A percentile compares a stretch with the other conserved stretches of the same genome.
Evolutionary conservation across 2,888 invertebrate species (phyloP).

Genomic region (Drosophila buzzatii): DNA sequence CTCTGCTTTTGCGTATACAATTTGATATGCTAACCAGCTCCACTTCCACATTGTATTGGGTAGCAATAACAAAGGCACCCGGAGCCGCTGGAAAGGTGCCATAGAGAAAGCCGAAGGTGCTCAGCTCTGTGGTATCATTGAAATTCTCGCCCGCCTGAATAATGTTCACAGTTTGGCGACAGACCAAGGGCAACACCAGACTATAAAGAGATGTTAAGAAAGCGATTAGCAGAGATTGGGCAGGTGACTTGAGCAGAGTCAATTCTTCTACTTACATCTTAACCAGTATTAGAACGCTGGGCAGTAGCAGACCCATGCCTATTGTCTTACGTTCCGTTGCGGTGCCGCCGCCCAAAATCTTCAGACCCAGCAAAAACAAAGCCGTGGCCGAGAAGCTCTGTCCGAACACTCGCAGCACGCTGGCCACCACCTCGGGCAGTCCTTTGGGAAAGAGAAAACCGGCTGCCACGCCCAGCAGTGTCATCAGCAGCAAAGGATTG

Average conservation of each 20-base stretch:
- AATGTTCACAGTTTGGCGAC: constrained; percentile 93
- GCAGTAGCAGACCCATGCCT: constrained; percentile 91
- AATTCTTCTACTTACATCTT: constrained; percentile 89
- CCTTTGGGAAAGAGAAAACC: constrained; percentile 93
- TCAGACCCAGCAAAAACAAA: constrained; percentile 94
- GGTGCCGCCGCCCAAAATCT: constrained; percentile 97
- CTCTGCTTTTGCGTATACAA: background rate
- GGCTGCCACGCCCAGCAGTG: constrained; percentile 94
- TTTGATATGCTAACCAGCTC: constrained; percentile 89
- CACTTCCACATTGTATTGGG: constrained; percentile 93
- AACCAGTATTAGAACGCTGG: constrained; percentile 94
- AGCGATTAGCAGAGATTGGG: background rate
- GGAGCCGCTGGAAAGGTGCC: constrained; percentile 98
- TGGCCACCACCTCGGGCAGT: constrained; percentile 90
- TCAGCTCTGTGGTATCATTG: constrained; percentile 92
- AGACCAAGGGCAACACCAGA: constrained; percentile 93
- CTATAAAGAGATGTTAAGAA: constrained; percentile 85
- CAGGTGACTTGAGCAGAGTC: too few relatives aligned
- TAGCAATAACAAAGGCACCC: constrained; percentile 97
- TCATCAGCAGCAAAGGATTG: constrained; percentile 97
- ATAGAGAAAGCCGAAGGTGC: constrained; percentile 97
- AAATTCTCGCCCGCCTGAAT: constrained; percentile 89
- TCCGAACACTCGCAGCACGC: constrained; percentile 92
- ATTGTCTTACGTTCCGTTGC: constrained; percentile 83
- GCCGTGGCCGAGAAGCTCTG: constrained; percentile 96